A percentile compares a stretch with the other conserved stretches of the same genome.
These are phyloP conservation scores for Micropoecilia bifurca DNA, from an alignment of 2,797 vertebrate species.

Conservation along the genomic window DNA sequence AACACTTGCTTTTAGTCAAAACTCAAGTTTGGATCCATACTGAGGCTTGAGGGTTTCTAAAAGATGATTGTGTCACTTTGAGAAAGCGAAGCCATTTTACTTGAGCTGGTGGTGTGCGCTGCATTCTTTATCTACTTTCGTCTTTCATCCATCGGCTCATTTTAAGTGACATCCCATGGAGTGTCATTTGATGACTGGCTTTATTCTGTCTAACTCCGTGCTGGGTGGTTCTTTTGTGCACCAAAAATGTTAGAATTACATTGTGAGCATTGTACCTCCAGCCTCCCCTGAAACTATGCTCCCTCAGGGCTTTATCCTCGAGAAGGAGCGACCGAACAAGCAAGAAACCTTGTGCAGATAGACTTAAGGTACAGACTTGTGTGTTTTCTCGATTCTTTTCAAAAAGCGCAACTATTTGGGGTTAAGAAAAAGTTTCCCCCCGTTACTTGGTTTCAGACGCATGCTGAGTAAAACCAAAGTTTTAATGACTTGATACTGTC, in stretches of 20 bases:
- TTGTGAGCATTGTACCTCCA: constrained; percentile 57
- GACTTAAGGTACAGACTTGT: constrained; percentile 38
- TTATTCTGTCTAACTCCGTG: constrained; percentile 54
- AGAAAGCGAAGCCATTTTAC: constrained; percentile 42
- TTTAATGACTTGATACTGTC: constrained; percentile 52
- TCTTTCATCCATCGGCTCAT: constrained; percentile 55
- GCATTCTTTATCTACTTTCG: constrained; percentile 44
- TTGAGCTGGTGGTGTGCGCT: constrained; percentile 35
- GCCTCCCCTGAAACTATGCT: constrained; percentile 62
- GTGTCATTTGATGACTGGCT: constrained; percentile 59
- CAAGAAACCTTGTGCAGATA: constrained; percentile 57
- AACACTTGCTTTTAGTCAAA: constrained; percentile 20
- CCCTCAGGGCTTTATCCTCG: constrained; percentile 54
- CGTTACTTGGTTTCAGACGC: constrained; percentile 20
- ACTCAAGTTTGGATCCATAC: constrained; percentile 10
- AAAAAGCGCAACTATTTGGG: constrained; percentile 32
- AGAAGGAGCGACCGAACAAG: constrained; percentile 57
- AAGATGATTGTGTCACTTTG: constrained; percentile 41
- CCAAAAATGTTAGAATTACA: constrained; percentile 66
- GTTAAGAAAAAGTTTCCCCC: constrained; percentile 33
- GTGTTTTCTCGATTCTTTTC: constrained; percentile 38
- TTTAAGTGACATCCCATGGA: constrained; percentile 64
- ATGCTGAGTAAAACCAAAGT: constrained; percentile 18
- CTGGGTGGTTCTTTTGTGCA: constrained; percentile 59
- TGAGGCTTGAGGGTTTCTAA: constrained; percentile 23